A percentile compares a stretch with the other conserved stretches of the same genome.
These are phyloP conservation scores for Peromyscus leucopus DNA, from an alignment of 2,113 vertebrate species.

Conservation along the genomic window DNA sequence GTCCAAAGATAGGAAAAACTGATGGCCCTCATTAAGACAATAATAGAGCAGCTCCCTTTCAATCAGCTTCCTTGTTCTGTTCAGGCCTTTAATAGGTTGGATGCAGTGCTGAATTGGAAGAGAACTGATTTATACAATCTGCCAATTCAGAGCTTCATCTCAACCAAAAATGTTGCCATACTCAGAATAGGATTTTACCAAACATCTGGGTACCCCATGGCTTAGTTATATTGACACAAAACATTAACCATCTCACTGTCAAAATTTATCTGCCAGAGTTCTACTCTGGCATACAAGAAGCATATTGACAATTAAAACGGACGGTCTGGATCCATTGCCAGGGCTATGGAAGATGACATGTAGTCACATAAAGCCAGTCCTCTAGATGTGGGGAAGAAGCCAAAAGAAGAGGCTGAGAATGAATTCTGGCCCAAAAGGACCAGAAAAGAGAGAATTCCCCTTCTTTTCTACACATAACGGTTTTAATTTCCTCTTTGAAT, in stretches of 20 bases:
- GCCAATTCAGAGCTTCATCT: neutral
- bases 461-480: neutral
- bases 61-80: neutral
- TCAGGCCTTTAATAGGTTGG: neutral
- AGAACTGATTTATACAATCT: neutral
- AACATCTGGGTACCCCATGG: neutral
- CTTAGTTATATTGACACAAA: neutral
- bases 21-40: neutral
- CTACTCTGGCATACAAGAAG: neutral
- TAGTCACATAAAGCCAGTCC: neutral
- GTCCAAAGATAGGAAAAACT: neutral
- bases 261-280: neutral
- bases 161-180: neutral
- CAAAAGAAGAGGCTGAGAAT: neutral
- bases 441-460: neutral
- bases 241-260: neutral
- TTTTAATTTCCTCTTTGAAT: constrained; percentile 43
- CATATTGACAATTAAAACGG: neutral
- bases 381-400: neutral
- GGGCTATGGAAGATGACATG: neutral
- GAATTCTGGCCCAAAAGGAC: neutral
- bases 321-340: neutral
- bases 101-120: neutral
- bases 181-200: neutral
- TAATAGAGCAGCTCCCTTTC: neutral